Evolutionary conservation across 2,113 vertebrate species (phyloP).

Genomic region (Mobula hypostoma): DNA sequence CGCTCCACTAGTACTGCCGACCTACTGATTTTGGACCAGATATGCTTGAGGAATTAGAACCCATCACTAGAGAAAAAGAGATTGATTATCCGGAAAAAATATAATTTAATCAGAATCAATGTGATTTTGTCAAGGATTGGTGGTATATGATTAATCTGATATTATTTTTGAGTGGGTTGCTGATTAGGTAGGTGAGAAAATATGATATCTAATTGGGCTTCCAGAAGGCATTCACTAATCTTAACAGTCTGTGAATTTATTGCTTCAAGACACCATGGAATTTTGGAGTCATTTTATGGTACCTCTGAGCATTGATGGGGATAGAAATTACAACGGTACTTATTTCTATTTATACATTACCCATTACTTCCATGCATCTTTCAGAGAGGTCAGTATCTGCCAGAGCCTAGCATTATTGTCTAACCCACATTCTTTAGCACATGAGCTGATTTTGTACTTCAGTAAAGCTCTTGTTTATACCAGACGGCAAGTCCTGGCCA

Average conservation of each 20-base stretch:
- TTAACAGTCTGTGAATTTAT: background rate
- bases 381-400: background rate
- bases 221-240: background rate
- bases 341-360: background rate
- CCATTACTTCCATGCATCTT: background rate
- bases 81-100: no score
- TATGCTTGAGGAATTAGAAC: no score
- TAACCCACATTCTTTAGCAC: background rate
- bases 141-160: no score
- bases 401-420: background rate
- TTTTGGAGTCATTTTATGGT: background rate
- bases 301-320: background rate
- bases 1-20: no score
- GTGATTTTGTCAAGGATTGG: no score
- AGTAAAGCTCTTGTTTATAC: background rate
- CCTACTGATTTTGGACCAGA: no score
- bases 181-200: no score
- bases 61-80: no score
- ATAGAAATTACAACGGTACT: background rate
- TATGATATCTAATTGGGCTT: no score
- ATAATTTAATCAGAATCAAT: no score
- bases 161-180: no score
- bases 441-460: background rate
- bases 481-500: no score
- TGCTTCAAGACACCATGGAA: background rate